Conservation (phyloP, 2,113 vertebrate genomes). For the Pteropus alecto region DNA sequence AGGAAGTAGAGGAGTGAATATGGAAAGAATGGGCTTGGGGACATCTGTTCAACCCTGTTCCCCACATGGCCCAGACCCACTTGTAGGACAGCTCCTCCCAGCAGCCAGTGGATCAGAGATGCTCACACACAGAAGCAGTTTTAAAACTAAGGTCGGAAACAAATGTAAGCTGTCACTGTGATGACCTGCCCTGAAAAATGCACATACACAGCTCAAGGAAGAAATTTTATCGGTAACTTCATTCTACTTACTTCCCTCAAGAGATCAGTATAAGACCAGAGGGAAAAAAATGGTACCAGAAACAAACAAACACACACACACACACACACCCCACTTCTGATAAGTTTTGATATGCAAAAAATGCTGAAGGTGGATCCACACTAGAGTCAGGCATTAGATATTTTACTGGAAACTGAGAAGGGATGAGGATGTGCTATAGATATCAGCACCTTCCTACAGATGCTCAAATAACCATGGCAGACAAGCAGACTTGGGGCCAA, state of each 20-base stretch:
- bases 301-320: neutral
- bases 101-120: neutral
- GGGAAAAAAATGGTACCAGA: neutral
- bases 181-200: neutral
- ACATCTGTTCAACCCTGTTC: accelerated
- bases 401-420: neutral
- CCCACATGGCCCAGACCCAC: neutral
- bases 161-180: neutral
- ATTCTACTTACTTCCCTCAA: neutral
- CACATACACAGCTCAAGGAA: neutral
- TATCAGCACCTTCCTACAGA: neutral
- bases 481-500: neutral
- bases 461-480: neutral
- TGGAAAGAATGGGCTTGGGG: neutral
- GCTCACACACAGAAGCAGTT: neutral
- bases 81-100: neutral
- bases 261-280: neutral
- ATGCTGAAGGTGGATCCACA: neutral
- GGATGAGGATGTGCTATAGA: neutral
- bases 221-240: neutral
- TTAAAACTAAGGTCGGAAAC: neutral
- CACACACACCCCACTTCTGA: neutral
- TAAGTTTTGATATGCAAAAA: neutral
- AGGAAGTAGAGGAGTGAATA: neutral
- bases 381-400: neutral